Percentiles rank a stretch among this genome's conserved stretches.
phyloP scores from a whole-genome alignment of 2,797 vertebrate species.

The Mus spretus region DNA sequence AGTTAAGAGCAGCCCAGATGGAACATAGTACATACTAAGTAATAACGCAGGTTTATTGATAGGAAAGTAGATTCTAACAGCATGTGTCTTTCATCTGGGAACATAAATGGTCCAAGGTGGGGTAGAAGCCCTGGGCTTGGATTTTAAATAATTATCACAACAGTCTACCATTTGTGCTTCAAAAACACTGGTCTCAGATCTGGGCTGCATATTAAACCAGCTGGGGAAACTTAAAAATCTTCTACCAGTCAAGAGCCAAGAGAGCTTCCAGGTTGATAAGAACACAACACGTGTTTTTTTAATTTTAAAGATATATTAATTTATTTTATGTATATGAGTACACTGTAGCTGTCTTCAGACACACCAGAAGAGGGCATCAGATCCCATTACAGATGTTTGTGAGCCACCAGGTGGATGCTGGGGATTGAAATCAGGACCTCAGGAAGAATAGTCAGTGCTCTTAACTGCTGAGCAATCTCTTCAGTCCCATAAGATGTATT shows the following conservation, averaged over 20 bases:
- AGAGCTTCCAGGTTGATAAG: neutral
- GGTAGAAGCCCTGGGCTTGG: neutral
- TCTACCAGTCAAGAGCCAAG: neutral
- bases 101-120: neutral
- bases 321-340: too few species aligned
- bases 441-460: too few species aligned
- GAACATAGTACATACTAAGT: neutral
- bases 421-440: too few species aligned
- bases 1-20: neutral
- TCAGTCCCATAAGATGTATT: neutral
- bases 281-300: neutral
- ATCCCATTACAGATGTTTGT: too few species aligned
- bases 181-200: neutral
- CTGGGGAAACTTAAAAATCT: neutral
- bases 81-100: neutral
- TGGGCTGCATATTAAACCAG: neutral
- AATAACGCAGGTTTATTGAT: neutral
- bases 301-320: too few species aligned
- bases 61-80: neutral
- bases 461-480: too few species aligned
- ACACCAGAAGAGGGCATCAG: too few species aligned
- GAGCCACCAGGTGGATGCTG: too few species aligned
- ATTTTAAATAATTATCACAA: neutral
- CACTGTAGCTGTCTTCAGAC: too few species aligned
- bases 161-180: neutral